phyloP scores from a whole-genome alignment of 2,888 invertebrate species.

The Caenorhabditis zanzibari region DNA sequence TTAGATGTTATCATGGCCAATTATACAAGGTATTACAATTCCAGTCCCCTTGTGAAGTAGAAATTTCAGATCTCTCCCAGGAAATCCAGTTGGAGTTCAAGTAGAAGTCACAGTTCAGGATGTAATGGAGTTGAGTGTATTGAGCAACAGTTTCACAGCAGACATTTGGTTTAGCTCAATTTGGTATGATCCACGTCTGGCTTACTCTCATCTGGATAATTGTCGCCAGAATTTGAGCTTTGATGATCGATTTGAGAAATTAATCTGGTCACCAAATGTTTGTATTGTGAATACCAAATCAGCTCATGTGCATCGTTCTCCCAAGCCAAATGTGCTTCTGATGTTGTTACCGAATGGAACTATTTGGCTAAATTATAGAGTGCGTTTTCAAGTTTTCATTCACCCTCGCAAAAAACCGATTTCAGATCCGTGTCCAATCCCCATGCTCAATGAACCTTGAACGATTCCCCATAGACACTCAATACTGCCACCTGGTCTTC shows the following conservation, averaged over 20 bases:
- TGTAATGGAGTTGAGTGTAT: conserved; percentile 80
- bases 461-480: conserved; percentile 80
- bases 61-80: conserved; percentile 64
- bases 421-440: conserved; percentile 79
- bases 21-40: conserved; percentile 41
- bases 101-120: conserved; percentile 82
- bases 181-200: conserved; percentile 80
- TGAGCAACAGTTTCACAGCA: conserved; percentile 80
- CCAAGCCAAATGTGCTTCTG: conserved; percentile 80
- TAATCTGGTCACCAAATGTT: conserved; percentile 82
- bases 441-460: conserved; percentile 80
- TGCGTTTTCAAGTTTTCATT: neutral
- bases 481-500: conserved; percentile 71
- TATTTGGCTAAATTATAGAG: conserved; percentile 81
- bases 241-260: conserved; percentile 81
- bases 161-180: conserved; percentile 83
- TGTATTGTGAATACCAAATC: conserved; percentile 81
- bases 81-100: conserved; percentile 75
- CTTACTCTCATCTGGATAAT: conserved; percentile 77
- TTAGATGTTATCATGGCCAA: conserved; percentile 61
- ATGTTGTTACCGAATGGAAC: conserved; percentile 82
- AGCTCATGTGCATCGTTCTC: conserved; percentile 77
- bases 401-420: neutral
- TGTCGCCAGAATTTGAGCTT: conserved; percentile 80
- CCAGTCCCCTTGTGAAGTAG: neutral